Evolutionary conservation across 2,113 vertebrate species (phyloP).

Genomic region (Datnioides undecimradiatus): DNA sequence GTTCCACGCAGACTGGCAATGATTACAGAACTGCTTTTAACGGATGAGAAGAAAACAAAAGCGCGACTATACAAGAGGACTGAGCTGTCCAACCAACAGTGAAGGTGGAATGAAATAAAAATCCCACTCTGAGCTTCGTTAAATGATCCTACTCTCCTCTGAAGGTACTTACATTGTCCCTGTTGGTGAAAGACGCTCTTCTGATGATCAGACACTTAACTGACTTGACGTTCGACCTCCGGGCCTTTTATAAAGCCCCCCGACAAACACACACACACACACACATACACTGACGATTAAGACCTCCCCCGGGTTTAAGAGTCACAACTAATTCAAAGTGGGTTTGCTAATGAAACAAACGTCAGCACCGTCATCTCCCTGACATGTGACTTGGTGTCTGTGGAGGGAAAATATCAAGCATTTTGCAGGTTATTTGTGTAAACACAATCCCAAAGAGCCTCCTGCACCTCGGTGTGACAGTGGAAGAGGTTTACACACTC

Average conservation of each 20-base stretch:
- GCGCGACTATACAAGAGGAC: not conserved
- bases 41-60: not conserved
- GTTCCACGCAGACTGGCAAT: not conserved
- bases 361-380: conserved; percentile 47
- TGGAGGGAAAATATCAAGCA: conserved; percentile 16
- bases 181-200: conserved; percentile 42
- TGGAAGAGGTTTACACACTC: conserved; percentile 17
- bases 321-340: conserved; percentile 26
- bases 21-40: not conserved
- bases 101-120: not conserved
- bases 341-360: conserved; percentile 54
- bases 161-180: conserved; percentile 46
- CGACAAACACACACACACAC: conserved; percentile 43
- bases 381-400: conserved; percentile 43
- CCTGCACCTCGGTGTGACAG: not conserved
- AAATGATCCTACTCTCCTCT: not conserved
- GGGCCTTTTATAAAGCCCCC: conserved; percentile 63
- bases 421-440: conserved; percentile 40
- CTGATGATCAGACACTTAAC: conserved; percentile 23
- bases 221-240: conserved; percentile 50
- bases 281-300: conserved; percentile 20
- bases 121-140: too few relatives aligned
- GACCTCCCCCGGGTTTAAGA: conserved; percentile 37
- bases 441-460: conserved; percentile 19
- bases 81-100: not conserved